Evolutionary conservation across 1,140 invertebrate genomes (phyloP).

Genomic region (Drosophila athabasca): DNA sequence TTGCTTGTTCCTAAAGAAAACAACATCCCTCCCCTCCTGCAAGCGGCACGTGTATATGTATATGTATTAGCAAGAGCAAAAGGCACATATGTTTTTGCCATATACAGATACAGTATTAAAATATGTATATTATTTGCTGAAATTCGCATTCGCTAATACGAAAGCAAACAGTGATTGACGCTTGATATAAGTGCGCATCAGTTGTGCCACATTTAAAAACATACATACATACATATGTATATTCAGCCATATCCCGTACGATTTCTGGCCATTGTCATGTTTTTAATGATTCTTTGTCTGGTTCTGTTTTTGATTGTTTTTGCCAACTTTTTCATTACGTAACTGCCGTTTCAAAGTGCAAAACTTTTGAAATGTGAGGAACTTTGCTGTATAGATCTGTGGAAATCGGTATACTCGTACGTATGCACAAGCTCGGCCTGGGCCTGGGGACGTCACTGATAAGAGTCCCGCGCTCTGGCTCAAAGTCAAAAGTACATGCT

Average conservation of each 20-base stretch:
- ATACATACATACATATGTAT: not conserved
- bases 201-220: slow-evolving; percentile 1
- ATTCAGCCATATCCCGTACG: slow-evolving; percentile 11
- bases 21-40: not conserved
- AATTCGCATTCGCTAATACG: slow-evolving; percentile 28
- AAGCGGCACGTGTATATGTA: not conserved
- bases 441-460: slow-evolving; percentile 64
- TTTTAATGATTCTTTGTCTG: slow-evolving; percentile 31
- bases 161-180: slow-evolving; percentile 51
- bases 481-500: slow-evolving; percentile 68
- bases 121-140: slow-evolving; percentile 18
- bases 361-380: slow-evolving; percentile 10
- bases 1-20: slow-evolving; percentile 10
- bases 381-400: slow-evolving; percentile 1
- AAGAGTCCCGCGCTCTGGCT: slow-evolving; percentile 34
- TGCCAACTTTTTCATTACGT: slow-evolving; percentile 27
- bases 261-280: slow-evolving; percentile 27
- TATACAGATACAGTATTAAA: not conserved
- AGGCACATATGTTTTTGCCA: not conserved
- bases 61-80: not conserved
- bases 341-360: slow-evolving; percentile 41
- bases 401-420: not conserved
- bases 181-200: slow-evolving; percentile 29
- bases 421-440: slow-evolving; percentile 32
- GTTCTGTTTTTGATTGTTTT: not conserved